Percentiles rank a stretch among this genome's conserved stretches.
Conservation (phyloP, 2,888 invertebrate species). For the Drosophila subquinaria region DNA sequence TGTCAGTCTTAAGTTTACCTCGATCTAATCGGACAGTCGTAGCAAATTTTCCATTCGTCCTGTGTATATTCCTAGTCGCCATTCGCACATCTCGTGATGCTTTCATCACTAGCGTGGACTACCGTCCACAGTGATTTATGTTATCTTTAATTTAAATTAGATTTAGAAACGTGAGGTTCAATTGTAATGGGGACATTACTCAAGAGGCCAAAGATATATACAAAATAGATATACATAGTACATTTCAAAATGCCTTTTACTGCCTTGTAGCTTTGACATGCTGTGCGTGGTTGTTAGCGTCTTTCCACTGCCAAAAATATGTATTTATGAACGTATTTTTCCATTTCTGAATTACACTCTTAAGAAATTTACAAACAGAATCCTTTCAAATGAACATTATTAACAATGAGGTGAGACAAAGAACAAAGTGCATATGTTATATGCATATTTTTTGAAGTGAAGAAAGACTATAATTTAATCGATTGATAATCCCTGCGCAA, state of each 20-base stretch:
- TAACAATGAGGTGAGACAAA: not conserved
- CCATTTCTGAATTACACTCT: not conserved
- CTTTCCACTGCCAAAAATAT: not conserved
- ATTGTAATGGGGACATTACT: too few species aligned
- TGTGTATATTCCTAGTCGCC: too few species aligned
- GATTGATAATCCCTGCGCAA: slow-evolving; percentile 60
- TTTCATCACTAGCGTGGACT: too few species aligned
- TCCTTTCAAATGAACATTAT: not conserved
- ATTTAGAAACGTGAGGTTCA: too few species aligned
- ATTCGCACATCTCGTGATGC: too few species aligned
- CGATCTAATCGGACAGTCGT: too few species aligned
- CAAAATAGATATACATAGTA: too few species aligned
- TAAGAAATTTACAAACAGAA: not conserved
- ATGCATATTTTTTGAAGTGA: not conserved
- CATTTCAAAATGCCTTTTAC: slow-evolving; percentile 23
- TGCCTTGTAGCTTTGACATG: slow-evolving; percentile 23
- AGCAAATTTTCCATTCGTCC: too few species aligned
- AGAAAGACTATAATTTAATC: slow-evolving; percentile 28
- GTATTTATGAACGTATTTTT: not conserved
- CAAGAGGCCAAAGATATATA: too few species aligned
- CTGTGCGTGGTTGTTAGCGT: slow-evolving; percentile 12
- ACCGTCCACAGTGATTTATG: too few species aligned
- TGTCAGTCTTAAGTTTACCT: too few species aligned
- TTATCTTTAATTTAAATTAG: too few species aligned
- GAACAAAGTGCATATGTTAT: not conserved